Evolutionary conservation across 2,113 vertebrate genomes (phyloP), one percentile per base, ranked within the genome.

Genomic region (Boleophthalmus pectinirostris): DNA sequence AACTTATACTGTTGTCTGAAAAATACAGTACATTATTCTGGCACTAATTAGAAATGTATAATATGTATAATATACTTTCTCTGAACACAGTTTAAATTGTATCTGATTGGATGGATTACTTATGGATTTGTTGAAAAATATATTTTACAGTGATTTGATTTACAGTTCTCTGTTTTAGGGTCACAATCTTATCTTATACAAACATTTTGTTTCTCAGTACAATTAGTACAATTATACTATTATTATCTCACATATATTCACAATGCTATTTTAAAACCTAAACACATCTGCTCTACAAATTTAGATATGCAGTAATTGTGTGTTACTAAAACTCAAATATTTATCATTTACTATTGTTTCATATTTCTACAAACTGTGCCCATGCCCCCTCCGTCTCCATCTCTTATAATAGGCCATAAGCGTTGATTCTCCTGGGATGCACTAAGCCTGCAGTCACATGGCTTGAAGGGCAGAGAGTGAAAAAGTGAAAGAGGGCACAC

Each of bases 381-480:
- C 70, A 29, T 79, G 47, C 24, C 25, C 57, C 38, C 33, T 43
- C 61, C 21, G 0, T 43, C 18, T 64, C 35, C 23, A 56, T 57
- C 51, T 0, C 56, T 68, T 11, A 29, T 35, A 63, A 72, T 69
- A 43, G 38, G 38, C 38, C 10, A 18, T 38, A 5, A 64, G 29
- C 33, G 64, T 45, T 43, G 58, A 9, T 66, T 0, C 49, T 74
- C 82, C 38, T 43, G 79, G 73, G 72, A 81, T 29, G 63, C 16
- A 75, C 74, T 60, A 74, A 83, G 65, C 54, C 54, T 75, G 66
- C 72, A 70, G 80, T 85, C 75, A 24, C 70, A 67, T 69, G 72
- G 82, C 80, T 77, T 86, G 87, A 91, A 92, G 89, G 87, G 82
- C 87, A 84, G 63, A 77, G 68, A 53, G 49, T 45, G 69, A 70